Evolutionary conservation across 2,797 vertebrate species (phyloP).

Genomic region (Ceryle rudis): DNA sequence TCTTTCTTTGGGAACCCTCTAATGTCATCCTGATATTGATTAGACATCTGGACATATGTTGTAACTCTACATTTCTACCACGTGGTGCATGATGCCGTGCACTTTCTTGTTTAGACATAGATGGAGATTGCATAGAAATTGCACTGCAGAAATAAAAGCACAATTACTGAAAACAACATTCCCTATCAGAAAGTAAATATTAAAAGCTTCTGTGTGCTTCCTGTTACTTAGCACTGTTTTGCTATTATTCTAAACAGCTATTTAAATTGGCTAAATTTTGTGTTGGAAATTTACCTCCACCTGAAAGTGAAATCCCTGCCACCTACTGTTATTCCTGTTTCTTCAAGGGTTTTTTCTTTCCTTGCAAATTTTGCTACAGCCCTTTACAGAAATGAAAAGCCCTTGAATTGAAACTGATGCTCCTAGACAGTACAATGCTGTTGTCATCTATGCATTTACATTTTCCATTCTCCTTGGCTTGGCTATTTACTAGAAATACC

Average conservation of each 20-base stretch:
- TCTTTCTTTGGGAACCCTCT: background rate
- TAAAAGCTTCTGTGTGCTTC: background rate
- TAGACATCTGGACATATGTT: accelerated
- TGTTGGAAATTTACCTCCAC: background rate
- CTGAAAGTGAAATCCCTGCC: background rate
- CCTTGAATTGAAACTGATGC: conserved; percentile 30
- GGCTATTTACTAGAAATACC: conserved; percentile 75
- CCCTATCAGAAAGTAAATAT: background rate
- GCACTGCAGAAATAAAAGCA: background rate
- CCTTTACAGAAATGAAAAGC: conserved; percentile 22
- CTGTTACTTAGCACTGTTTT: background rate
- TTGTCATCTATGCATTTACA: conserved; percentile 56
- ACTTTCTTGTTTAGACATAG: background rate
- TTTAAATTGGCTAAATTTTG: background rate
- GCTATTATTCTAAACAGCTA: background rate
- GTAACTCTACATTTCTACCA: background rate
- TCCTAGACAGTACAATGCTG: conserved; percentile 17
- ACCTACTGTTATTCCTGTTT: background rate
- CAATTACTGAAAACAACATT: background rate
- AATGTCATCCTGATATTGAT: background rate
- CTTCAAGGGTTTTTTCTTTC: background rate
- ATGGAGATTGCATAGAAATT: background rate
- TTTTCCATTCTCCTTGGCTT: conserved; percentile 69
- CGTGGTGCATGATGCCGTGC: accelerated
- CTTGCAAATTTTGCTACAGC: background rate